Conservation (phyloP, 2,113 vertebrate species). For the Synodontis membranacea region DNA sequence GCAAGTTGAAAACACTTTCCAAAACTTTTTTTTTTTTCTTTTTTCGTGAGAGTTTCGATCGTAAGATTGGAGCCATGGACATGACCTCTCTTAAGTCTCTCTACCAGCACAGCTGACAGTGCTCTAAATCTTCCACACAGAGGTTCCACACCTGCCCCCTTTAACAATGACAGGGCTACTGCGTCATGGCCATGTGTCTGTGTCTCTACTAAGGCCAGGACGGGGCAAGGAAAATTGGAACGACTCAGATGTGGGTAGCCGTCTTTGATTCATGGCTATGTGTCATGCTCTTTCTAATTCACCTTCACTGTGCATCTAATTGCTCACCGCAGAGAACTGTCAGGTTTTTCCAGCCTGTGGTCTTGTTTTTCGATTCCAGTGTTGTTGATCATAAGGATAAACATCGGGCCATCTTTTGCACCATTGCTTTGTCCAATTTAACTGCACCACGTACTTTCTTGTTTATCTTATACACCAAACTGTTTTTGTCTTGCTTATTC, state of each 20-base stretch:
- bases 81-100: neutral
- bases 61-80: neutral
- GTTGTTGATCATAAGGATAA: neutral
- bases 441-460: neutral
- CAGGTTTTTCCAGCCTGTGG: neutral
- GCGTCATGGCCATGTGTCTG: conserved; percentile 31
- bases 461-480: neutral
- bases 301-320: neutral
- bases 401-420: neutral
- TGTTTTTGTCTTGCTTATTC: conserved; percentile 17
- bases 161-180: conserved; percentile 14
- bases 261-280: neutral
- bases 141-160: conserved; percentile 60
- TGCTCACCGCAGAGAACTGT: neutral
- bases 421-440: neutral
- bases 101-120: neutral
- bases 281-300: neutral
- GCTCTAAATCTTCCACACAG: conserved; percentile 45
- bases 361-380: neutral
- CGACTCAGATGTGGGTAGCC: neutral
- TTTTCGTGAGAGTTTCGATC: neutral
- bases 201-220: conserved; percentile 38
- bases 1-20: neutral
- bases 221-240: conserved; percentile 5
- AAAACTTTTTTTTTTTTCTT: neutral